A percentile compares a stretch with the other conserved stretches of the same genome.
Conservation (phyloP, 2,888 invertebrate species). For the Thymelicus acteon region DNA sequence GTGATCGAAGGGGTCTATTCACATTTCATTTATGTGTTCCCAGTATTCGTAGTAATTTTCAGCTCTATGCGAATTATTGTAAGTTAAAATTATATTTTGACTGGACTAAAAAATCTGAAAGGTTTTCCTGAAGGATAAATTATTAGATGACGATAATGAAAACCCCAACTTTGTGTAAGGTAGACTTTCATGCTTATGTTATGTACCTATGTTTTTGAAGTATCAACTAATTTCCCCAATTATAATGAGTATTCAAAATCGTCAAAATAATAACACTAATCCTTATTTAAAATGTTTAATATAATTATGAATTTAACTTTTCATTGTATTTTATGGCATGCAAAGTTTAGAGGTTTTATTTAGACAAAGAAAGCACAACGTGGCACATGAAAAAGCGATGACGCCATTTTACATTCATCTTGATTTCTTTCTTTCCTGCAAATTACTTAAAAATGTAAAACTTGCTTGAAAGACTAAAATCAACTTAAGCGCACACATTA, state of each 20-base stretch:
- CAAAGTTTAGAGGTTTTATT: slow-evolving; percentile 54
- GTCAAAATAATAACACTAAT: slow-evolving; percentile 6
- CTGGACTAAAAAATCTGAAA: not conserved
- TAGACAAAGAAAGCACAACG: slow-evolving; percentile 25
- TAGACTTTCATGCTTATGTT: too few species aligned
- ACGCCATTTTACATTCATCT: slow-evolving; percentile 7
- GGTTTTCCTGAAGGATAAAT: slow-evolving; percentile 3
- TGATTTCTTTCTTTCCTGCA: slow-evolving; percentile 16
- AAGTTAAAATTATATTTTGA: too few species aligned
- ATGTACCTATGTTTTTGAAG: too few species aligned
- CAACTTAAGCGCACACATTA: slow-evolving; percentile 3
- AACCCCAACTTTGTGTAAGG: not conserved
- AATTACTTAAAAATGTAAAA: slow-evolving; percentile 1
- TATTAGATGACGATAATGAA: slow-evolving; percentile 26
- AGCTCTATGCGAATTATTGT: too few species aligned
- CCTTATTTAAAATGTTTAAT: slow-evolving; percentile 9
- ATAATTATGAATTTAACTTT: slow-evolving; percentile 43
- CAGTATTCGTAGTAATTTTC: too few species aligned
- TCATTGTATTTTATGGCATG: slow-evolving; percentile 59
- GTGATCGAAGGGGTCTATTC: too few species aligned
- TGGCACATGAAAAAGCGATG: slow-evolving; percentile 34
- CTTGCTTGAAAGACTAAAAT: slow-evolving; percentile 7
- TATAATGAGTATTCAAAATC: slow-evolving; percentile 17
- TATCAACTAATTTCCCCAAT: too few species aligned
- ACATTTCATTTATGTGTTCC: too few species aligned